Conservation (phyloP, 2,888 invertebrate species). For the Cataglyphis altisquamis region DNA sequence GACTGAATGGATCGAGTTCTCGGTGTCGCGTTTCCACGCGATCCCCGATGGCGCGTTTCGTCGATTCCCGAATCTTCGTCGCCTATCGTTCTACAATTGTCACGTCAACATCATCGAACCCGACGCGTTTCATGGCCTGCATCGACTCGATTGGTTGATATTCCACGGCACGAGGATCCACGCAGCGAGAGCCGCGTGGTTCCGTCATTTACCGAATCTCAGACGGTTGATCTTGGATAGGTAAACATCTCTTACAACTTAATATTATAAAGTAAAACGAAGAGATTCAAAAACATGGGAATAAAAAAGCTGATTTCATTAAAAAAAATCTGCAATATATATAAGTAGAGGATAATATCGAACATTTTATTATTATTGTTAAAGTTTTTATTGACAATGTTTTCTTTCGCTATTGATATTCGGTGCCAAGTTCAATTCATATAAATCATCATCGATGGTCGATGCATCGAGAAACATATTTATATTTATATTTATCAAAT, state of each 20-base stretch:
- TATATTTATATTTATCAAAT: conserved; percentile 16
- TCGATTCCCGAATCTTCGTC: conserved; percentile 72
- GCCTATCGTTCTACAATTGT: conserved; percentile 80
- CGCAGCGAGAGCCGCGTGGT: conserved; percentile 70
- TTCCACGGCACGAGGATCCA: conserved; percentile 76
- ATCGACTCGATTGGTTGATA: conserved; percentile 76
- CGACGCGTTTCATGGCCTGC: conserved; percentile 76
- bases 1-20: conserved; percentile 81
- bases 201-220: conserved; percentile 71
- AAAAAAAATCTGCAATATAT: background rate
- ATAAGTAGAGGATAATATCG: background rate
- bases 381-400: background rate
- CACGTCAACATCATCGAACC: conserved; percentile 70
- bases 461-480: background rate
- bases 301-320: background rate
- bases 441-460: background rate
- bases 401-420: background rate
- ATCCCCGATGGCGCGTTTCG: conserved; percentile 75
- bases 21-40: conserved; percentile 75
- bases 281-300: background rate
- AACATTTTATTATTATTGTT: background rate
- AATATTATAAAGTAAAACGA: background rate
- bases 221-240: conserved; percentile 73
- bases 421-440: background rate
- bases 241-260: conserved; percentile 55